Conservation (phyloP, 2,797 vertebrate genomes). For the Trematomus bernacchii region DNA sequence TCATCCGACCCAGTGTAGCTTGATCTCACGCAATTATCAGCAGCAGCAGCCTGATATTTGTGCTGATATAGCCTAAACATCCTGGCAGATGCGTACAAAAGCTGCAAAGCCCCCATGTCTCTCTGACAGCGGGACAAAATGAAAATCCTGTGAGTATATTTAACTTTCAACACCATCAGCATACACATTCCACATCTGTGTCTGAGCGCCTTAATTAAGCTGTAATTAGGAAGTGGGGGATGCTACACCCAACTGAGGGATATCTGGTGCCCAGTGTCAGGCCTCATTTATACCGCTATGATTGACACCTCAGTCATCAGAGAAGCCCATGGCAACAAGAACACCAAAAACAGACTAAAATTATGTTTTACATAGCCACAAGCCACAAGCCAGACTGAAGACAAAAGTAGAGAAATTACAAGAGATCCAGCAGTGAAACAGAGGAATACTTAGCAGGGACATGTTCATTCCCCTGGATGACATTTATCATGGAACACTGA, state of each 20-base stretch:
- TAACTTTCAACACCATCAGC: conserved; percentile 64
- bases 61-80: conserved; percentile 54
- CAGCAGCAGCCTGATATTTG: conserved; percentile 39
- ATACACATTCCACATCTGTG: conserved; percentile 59
- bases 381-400: conserved; percentile 10
- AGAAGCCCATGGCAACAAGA: conserved; percentile 43
- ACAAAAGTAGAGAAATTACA: background rate
- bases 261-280: conserved; percentile 61
- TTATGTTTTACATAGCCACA: conserved; percentile 20
- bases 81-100: conserved; percentile 49
- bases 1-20: conserved; percentile 28
- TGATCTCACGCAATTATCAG: conserved; percentile 48
- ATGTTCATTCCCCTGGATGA: conserved; percentile 64
- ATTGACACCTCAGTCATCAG: conserved; percentile 64
- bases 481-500: conserved; percentile 78
- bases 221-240: conserved; percentile 60
- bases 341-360: conserved; percentile 38
- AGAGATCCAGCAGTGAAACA: conserved; percentile 5
- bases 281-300: conserved; percentile 55
- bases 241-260: conserved; percentile 58
- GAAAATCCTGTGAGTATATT: conserved; percentile 51
- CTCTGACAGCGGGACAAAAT: conserved; percentile 16
- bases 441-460: conserved; percentile 10
- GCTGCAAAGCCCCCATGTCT: conserved; percentile 22
- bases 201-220: conserved; percentile 76